Conservation (phyloP, 2,888 invertebrate species). For the Unio pictorum region DNA sequence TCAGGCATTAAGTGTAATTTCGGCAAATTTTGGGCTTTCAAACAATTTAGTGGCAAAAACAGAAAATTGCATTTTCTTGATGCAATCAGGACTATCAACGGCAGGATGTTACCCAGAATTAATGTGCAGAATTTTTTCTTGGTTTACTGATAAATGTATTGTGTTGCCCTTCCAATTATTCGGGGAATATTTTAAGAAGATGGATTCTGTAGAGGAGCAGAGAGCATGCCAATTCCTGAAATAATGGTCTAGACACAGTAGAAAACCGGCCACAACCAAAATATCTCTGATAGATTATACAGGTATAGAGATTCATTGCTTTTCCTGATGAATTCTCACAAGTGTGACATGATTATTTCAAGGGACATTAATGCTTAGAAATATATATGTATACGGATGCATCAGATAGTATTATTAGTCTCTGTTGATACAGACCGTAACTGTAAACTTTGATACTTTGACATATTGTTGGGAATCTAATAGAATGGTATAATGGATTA, state of each 20-base stretch:
- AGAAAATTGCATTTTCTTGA: constrained; percentile 33
- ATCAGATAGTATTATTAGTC: no score
- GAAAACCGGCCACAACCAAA: no score
- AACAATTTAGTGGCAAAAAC: constrained; percentile 41
- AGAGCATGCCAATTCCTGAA: not conserved
- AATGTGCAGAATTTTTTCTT: constrained; percentile 26
- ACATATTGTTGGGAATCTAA: no score
- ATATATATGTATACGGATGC: no score
- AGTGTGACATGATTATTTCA: no score
- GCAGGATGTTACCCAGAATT: constrained; percentile 25
- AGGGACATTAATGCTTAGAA: no score
- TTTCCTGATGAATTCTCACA: no score
- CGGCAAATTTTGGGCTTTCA: constrained; percentile 37
- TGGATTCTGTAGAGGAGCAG: not conserved
- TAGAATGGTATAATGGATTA: no score
- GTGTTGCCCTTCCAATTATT: constrained; percentile 24
- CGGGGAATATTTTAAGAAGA: constrained; percentile 3
- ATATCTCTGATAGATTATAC: no score
- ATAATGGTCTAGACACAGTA: not conserved
- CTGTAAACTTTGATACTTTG: no score
- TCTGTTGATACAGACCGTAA: no score
- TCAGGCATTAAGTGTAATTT: constrained; percentile 42
- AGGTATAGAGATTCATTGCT: no score
- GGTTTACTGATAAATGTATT: constrained; percentile 32
- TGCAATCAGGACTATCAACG: constrained; percentile 28